Percentiles rank a stretch among this genome's conserved stretches.
Conservation (phyloP, 1,140 invertebrate genomes). For the Drosophila micromelanica region DNA sequence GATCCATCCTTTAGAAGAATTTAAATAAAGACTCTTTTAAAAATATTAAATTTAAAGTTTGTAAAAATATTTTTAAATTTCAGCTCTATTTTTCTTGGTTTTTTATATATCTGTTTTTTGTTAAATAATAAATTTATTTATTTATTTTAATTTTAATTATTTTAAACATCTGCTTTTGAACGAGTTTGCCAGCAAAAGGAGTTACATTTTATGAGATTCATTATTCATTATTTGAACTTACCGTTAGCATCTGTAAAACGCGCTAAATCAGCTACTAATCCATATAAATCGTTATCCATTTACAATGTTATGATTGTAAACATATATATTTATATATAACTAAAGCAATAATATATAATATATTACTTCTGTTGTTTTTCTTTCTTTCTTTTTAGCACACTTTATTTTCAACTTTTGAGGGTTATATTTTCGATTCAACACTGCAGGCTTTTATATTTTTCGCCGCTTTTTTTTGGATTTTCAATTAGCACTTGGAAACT, state of each 20-base stretch:
- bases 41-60: no score
- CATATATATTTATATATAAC: not conserved
- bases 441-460: not conserved
- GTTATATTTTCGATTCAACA: not conserved
- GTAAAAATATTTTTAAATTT: no score
- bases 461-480: not conserved
- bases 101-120: not conserved
- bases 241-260: constrained; percentile 70
- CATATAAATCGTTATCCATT: constrained; percentile 71
- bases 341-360: no score
- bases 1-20: no score
- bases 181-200: constrained; percentile 27
- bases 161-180: not conserved
- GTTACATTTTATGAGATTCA: not conserved
- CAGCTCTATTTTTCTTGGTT: no score
- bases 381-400: constrained; percentile 1
- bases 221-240: constrained; percentile 36
- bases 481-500: constrained; percentile 13
- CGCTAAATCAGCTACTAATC: constrained; percentile 73
- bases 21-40: no score
- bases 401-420: constrained; percentile 4
- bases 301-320: constrained; percentile 17
- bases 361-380: constrained; percentile 1
- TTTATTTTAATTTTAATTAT: not conserved
- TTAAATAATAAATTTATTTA: not conserved